These are phyloP conservation scores for Limnephilus marmoratus DNA, from an alignment of 2,888 invertebrate species.

Conservation along the genomic window DNA sequence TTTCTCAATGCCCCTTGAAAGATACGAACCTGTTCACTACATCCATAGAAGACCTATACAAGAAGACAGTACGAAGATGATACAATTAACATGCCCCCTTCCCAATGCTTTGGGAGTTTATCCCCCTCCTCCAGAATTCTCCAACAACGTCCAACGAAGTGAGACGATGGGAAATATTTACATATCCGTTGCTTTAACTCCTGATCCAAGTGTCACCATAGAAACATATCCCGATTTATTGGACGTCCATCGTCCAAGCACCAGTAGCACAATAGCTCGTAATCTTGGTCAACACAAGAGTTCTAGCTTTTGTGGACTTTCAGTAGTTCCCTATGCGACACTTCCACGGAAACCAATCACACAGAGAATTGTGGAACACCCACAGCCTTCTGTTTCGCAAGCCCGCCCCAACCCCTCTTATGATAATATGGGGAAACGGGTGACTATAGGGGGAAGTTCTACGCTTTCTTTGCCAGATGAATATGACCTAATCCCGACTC, in stretches of 20 bases:
- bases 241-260: constrained; percentile 79
- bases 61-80: constrained; percentile 69
- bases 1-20: constrained; percentile 67
- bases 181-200: constrained; percentile 88
- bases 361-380: constrained; percentile 11
- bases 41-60: constrained; percentile 67
- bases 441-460: constrained; percentile 92
- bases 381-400: background rate
- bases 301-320: constrained; percentile 75
- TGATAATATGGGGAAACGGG: constrained; percentile 93
- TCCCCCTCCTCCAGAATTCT: constrained; percentile 75
- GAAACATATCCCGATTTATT: constrained; percentile 89
- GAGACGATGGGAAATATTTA: constrained; percentile 86
- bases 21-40: constrained; percentile 68
- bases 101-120: constrained; percentile 70
- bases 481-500: constrained; percentile 60
- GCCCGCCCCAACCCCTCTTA: constrained; percentile 79
- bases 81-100: constrained; percentile 74
- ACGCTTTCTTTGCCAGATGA: constrained; percentile 86
- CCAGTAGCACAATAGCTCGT: constrained; percentile 69
- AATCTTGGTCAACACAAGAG: constrained; percentile 71
- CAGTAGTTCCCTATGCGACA: constrained; percentile 73
- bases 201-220: constrained; percentile 82
- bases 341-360: constrained; percentile 72
- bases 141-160: constrained; percentile 75